phyloP scores from a whole-genome alignment of 2,888 invertebrate genomes.

The Lepidonotus clava region DNA sequence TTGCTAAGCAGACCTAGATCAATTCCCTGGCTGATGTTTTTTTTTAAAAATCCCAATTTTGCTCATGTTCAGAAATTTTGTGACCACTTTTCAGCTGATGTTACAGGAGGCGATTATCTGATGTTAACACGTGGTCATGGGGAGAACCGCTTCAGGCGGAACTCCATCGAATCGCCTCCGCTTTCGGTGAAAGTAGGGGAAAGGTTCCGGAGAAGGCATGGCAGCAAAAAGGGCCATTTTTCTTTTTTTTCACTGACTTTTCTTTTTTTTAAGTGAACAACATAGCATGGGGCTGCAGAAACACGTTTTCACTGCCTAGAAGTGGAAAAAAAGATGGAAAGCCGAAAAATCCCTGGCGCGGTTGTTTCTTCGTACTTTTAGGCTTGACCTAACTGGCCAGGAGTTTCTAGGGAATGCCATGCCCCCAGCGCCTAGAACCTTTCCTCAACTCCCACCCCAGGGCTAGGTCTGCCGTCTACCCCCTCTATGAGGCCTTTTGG shows the following conservation, averaged over 20 bases:
- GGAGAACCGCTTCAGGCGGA: too few species aligned
- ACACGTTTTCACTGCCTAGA: slow-evolving; percentile 26
- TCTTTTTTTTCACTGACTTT: neutral
- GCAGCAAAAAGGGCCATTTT: neutral
- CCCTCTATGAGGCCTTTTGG: too few species aligned
- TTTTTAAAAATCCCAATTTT: too few species aligned
- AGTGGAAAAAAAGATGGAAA: neutral
- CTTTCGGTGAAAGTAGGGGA: slow-evolving; percentile 17
- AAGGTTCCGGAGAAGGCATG: slow-evolving; percentile 16
- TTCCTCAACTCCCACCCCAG: slow-evolving; percentile 19
- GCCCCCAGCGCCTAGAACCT: neutral
- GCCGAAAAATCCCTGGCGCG: neutral
- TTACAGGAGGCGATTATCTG: too few species aligned
- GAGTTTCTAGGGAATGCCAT: slow-evolving; percentile 39
- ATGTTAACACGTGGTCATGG: too few species aligned
- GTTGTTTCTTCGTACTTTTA: too few species aligned
- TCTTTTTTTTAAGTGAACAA: neutral
- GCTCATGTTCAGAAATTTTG: too few species aligned
- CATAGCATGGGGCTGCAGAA: slow-evolving; percentile 39
- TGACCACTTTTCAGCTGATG: too few species aligned
- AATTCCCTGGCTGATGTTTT: too few species aligned
- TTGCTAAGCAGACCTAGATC: too few species aligned
- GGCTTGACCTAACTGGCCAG: neutral
- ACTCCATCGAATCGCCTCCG: too few species aligned
- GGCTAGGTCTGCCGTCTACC: neutral